Base-by-base conservation (phyloP, 2,888 invertebrate species). In the Meiosimyza decipiens region DNA sequence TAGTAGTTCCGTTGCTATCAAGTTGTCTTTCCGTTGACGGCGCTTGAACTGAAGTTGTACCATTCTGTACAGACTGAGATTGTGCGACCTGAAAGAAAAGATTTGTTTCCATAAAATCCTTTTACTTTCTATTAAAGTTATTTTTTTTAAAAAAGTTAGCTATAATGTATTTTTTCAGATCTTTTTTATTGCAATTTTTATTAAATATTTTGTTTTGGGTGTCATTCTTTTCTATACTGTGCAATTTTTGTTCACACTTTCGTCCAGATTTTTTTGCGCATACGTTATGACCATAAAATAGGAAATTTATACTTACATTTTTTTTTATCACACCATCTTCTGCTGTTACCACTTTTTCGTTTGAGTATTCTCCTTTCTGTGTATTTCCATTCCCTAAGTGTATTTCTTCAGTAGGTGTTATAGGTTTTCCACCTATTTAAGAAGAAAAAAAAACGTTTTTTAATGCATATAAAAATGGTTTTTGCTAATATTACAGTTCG, bases 41-140 rank as follows among this genome's bases (percentile, higher is more conserved):
- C 78, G 78, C 79, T 77, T 83, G 84, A 78, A 85, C 86, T 79
- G 86, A 84, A 82, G 86, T 87, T 83, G 86, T 86, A 82, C 87
- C 87, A 81, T 87, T 87, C 85, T 84, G 85, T 85, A 85, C 86
- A 80, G 87, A 84, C 79, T 84, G 87, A 80, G 82, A 82, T 79
- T 86, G 86, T 80, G 87, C 82, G 82, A 85, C 80, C 87, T 87
- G 78, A 9, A 64, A 49, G 13, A 75, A 68, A 72, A 6, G 68
- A 57, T 63, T 40, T 40, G 9, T 9, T 40, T 40, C 28, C 28
- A 28, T 40, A 40, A 40, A 40, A 9, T 22, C 2, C 22, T 22
- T 22, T 1, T 22, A 22, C n/a, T 22, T 22, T 22, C 22, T 22
- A 22, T 22, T 22, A 2, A 2, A 22, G 22, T 22, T 22, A 22